Evolutionary conservation across 2,888 invertebrate species (phyloP), one percentile per base, ranked within the genome.

Genomic region (Parasteatoda lunata): DNA sequence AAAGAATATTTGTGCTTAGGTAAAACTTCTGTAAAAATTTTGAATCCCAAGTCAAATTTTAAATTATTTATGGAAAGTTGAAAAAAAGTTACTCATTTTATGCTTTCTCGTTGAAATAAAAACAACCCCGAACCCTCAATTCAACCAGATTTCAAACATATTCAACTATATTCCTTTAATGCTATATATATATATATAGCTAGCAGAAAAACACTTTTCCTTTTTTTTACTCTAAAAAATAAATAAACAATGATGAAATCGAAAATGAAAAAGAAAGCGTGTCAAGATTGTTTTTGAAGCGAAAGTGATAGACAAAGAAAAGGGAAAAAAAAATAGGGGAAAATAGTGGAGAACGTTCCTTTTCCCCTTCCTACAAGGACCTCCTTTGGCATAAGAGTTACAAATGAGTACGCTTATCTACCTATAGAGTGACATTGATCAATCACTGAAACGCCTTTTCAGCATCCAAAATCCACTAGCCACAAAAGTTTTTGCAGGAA

Each of bases 381-480:
- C 47, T 76, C 59, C 69, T 49, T 30, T 70, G 64, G 71, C 64
- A 79, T 71, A 54, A 64, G 52, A 49, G 80, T 80, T 64, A 80
- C 80, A 80, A 80, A 80, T 80, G 80, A 65, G 80, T 52, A n/a
- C 59, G 72, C 80, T 80, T 80, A 80, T 80, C 72, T 80, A 69
- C 71, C 71, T 73, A 52, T n/a, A n/a, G 72, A 48, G 51, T 73
- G 80, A 80, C 80, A 73, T 52, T 80, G 80, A 80, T 80, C 73
- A 66, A 80, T 80, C 80, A 66, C 80, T 66, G 80, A 66, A 80
- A 80, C 80, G 80, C 80, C 80, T 80, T 80, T 80, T 72, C 80
- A 72, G 73, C 65, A 66, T 80, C 80, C 72, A 64, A 59, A 80
- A 80, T 80, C 80, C 72, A 80, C 80, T 80, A 5, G 71, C 79